phyloP scores from a whole-genome alignment of 2,888 invertebrate genomes.

The Eupithecia abbreviata region DNA sequence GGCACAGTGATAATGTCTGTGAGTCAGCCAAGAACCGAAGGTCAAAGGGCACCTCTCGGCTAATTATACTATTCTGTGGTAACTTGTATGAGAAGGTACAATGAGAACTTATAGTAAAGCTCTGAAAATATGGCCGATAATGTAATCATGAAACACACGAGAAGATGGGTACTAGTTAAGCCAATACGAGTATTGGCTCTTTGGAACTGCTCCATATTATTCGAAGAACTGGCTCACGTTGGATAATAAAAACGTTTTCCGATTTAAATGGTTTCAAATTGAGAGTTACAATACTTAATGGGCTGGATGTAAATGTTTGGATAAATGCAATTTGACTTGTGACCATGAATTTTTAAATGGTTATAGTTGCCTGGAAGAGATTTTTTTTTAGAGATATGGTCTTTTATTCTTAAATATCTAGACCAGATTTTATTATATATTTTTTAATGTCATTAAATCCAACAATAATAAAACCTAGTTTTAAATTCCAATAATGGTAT shows the following conservation, averaged over 20 bases:
- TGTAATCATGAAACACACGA: not conserved
- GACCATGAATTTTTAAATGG: not conserved
- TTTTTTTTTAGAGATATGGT: not conserved
- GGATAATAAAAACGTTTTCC: slow-evolving; percentile 47
- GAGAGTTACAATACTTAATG: slow-evolving; percentile 48
- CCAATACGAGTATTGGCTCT: slow-evolving; percentile 19
- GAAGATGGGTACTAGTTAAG: not conserved
- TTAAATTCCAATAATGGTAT: not conserved
- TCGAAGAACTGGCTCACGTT: slow-evolving; percentile 33
- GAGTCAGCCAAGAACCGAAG: not conserved
- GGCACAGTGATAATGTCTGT: not conserved
- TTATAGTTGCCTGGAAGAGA: not conserved
- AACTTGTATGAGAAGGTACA: not conserved
- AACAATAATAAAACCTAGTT: not conserved
- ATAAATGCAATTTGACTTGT: slow-evolving; percentile 13
- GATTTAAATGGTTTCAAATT: slow-evolving; percentile 54
- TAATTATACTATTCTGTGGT: not conserved
- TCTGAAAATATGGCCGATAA: not conserved
- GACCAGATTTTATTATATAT: not conserved
- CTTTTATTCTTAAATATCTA: not conserved
- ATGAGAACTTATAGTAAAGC: not conserved
- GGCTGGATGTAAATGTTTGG: slow-evolving; percentile 12
- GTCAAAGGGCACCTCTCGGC: not conserved
- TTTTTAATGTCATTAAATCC: not conserved
- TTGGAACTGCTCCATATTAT: slow-evolving; percentile 48